phyloP scores from a whole-genome alignment of 2,113 vertebrate genomes.

The Caranx ignobilis region DNA sequence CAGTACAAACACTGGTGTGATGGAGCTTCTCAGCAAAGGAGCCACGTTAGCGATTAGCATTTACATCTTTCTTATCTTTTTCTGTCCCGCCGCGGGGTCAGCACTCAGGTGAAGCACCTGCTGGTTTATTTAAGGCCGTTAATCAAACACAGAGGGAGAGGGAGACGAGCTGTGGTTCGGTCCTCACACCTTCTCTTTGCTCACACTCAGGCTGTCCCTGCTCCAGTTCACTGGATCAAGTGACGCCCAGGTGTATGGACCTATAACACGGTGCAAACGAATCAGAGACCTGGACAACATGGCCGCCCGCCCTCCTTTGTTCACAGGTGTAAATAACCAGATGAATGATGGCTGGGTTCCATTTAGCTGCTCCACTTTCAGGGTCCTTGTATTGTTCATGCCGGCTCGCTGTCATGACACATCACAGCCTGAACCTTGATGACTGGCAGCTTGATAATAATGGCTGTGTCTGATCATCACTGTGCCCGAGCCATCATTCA shows the following conservation, averaged over 20 bases:
- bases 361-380: not conserved
- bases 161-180: not conserved
- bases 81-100: not conserved
- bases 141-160: not conserved
- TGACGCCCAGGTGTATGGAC: too few relatives aligned
- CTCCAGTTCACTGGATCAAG: too few relatives aligned
- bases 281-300: not conserved
- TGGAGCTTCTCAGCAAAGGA: not conserved
- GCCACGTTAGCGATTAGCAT: not conserved
- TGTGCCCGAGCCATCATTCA: too few relatives aligned
- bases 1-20: not conserved
- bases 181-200: not conserved
- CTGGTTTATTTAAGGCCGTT: not conserved
- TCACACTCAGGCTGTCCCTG: not conserved
- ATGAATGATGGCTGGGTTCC: not conserved
- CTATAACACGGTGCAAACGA: too few relatives aligned
- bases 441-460: too few relatives aligned
- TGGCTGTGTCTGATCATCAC: too few relatives aligned
- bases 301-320: too few relatives aligned
- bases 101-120: not conserved
- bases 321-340: too few relatives aligned
- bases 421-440: too few relatives aligned
- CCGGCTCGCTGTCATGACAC: too few relatives aligned
- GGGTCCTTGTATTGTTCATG: too few relatives aligned
- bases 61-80: not conserved